Conservation (phyloP, 2,113 vertebrate species). For the Amblyornis subalaris region DNA sequence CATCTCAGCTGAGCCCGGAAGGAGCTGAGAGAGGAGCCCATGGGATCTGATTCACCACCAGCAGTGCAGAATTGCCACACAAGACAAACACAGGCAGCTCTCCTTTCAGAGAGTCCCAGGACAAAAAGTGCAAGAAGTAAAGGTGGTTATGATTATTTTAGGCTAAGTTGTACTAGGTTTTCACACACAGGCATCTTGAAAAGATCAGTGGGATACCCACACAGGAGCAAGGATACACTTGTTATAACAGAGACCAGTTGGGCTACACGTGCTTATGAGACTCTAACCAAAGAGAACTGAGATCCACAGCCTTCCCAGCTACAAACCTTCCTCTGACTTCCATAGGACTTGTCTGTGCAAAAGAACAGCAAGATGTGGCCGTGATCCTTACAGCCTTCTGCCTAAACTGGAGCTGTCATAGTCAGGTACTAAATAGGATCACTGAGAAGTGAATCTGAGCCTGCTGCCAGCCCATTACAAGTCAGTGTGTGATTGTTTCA, state of each 20-base stretch:
- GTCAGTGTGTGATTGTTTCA: neutral
- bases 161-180: neutral
- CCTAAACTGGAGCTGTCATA: neutral
- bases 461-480: constrained; percentile 32
- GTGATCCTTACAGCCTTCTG: neutral
- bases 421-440: neutral
- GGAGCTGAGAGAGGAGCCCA: neutral
- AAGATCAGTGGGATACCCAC: neutral
- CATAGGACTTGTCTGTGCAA: neutral
- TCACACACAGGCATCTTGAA: neutral
- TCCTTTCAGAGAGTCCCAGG: neutral
- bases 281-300: neutral
- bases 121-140: neutral
- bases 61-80: neutral
- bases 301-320: neutral
- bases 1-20: neutral
- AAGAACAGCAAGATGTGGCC: neutral
- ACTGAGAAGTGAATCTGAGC: neutral
- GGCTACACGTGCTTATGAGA: neutral
- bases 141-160: neutral
- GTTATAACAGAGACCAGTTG: neutral
- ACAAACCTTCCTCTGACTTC: neutral
- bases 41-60: neutral
- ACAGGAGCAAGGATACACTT: neutral
- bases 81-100: fast-evolving